Evolutionary conservation across 2,888 invertebrate genomes (phyloP).

Genomic region (Drosophila atripex): DNA sequence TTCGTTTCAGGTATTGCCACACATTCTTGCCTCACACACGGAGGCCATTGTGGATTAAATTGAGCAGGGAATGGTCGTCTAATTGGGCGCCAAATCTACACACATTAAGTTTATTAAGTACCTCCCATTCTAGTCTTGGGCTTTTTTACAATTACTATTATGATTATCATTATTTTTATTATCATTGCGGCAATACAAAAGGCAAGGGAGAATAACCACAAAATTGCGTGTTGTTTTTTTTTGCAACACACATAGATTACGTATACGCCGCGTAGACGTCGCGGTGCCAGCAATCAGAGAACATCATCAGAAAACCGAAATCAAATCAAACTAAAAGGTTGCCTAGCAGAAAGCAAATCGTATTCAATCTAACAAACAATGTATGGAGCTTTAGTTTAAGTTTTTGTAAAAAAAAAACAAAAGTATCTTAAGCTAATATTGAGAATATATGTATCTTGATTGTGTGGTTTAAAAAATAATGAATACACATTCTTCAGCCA

Average conservation of each 20-base stretch:
- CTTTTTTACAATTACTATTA: conserved; percentile 40
- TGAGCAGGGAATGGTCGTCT: conserved; percentile 45
- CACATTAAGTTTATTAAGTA: conserved; percentile 69
- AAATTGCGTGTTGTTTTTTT: conserved; percentile 74
- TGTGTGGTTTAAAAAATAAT: not conserved
- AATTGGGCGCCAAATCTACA: conserved; percentile 70
- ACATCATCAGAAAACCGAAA: not conserved
- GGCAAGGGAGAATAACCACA: conserved; percentile 66
- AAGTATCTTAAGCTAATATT: not conserved
- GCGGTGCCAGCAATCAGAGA: conserved; percentile 19
- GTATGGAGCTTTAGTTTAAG: too few relatives aligned
- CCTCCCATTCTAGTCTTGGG: conserved; percentile 52
- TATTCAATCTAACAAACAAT: too few relatives aligned
- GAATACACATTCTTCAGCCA: not conserved
- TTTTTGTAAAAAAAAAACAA: not conserved
- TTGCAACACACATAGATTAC: conserved; percentile 59
- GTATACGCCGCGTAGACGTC: conserved; percentile 54
- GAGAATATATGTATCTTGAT: too few relatives aligned
- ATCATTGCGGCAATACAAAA: conserved; percentile 38
- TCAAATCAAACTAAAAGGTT: conserved; percentile 2
- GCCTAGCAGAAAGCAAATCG: not conserved
- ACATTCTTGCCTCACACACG: conserved; percentile 1
- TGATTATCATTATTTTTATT: conserved; percentile 38
- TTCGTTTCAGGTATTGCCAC: conserved; percentile 30
- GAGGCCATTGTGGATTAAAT: conserved; percentile 41